Evolutionary conservation across 1,140 invertebrate genomes (phyloP), one percentile per base, ranked within the genome.

Genomic region (Dreissena rostriformis): DNA sequence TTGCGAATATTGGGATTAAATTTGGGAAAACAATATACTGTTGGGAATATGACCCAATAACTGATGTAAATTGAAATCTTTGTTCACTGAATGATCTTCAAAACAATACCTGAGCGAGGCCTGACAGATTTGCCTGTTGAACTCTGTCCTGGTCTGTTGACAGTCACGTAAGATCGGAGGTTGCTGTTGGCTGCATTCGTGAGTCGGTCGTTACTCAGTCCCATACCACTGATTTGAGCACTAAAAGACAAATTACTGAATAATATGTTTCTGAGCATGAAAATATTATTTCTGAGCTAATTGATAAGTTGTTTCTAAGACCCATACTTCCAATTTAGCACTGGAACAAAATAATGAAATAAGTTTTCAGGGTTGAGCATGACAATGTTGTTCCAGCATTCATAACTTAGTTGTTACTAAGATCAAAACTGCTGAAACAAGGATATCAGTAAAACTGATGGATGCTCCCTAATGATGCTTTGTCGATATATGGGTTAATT

Each of bases 91-190:
- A n/a, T n/a, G n/a, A n/a, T n/a, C n/a, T n/a, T n/a, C n/a, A n/a
- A n/a, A 5, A 39, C 39, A 39, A 29, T 66, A 65, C 70, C 75
- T 80, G 78, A 88, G 19, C 51, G 29, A 22, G 80, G 84, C 61
- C 86, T 84, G n/a, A 82, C 86, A 39, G 51, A 53, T 72, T 29
- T 78, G 17, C 52, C 82, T 5, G 55, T 71, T 6, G 89, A 82
- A 5, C 78, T 63, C 6, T 79, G 90, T 67, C 88, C 82, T 0
- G 92, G 92, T 77, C 92, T 39, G 57, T 90, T 91, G 0, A 92
- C 92, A 1, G 92, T 92, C 29, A 92, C 85, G 51, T 92, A 92
- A 1, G 91, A 90, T 51, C 92, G 76, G 12, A 92, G 79, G 49
- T 88, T 90, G 74, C 88, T 91, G 61, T 92, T 88, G 26, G 88